These are phyloP conservation scores for Corynorhinus townsendii DNA, from an alignment of 2,113 vertebrate species.

Conservation along the genomic window DNA sequence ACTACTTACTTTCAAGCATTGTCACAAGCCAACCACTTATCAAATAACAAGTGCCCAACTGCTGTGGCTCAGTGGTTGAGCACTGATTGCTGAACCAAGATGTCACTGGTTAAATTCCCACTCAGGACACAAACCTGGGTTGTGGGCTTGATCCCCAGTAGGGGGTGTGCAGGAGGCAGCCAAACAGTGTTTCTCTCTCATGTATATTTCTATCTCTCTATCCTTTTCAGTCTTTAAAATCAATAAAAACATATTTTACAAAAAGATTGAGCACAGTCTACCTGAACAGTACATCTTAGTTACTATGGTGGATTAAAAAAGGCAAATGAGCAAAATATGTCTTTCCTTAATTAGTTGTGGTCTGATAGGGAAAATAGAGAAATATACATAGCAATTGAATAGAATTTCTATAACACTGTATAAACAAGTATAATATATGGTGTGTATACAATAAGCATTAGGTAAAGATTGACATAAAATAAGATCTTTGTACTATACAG, in stretches of 20 bases:
- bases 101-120: too few species aligned
- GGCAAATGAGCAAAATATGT: neutral
- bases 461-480: neutral
- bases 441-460: neutral
- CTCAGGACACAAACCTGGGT: too few species aligned
- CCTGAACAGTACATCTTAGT: neutral
- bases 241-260: too few species aligned
- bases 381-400: neutral
- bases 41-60: neutral
- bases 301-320: neutral
- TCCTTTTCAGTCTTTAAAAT: too few species aligned
- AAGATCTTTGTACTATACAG: neutral
- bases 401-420: neutral
- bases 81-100: too few species aligned
- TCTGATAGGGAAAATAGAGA: neutral
- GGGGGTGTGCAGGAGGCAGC: too few species aligned
- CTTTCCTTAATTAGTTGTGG: neutral
- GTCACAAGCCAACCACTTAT: neutral
- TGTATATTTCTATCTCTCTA: too few species aligned
- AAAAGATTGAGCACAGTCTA: neutral
- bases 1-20: constrained; percentile 5
- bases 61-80: too few species aligned
- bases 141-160: too few species aligned
- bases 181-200: too few species aligned
- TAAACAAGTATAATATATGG: neutral